Base-by-base conservation (phyloP, 2,113 vertebrate genomes). In the Pelobates fuscus region DNA sequence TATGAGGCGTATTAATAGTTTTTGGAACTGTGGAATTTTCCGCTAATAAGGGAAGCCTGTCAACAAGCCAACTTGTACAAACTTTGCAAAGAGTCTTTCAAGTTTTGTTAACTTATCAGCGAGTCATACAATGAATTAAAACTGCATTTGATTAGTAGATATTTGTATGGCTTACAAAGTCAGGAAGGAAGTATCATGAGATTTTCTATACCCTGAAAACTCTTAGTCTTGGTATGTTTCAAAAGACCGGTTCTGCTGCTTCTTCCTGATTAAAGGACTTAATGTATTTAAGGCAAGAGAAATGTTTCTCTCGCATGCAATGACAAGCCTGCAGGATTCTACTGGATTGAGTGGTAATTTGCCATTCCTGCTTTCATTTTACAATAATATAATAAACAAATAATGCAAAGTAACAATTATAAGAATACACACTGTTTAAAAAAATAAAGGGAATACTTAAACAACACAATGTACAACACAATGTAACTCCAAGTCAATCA, bases 101-200 rank as follows among this genome's bases (percentile, higher is more conserved):
- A 14, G 59, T 15, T 61, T n/a, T 61, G 17, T 61, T n/a, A 30
- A 61, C 63, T 44, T 29, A 64, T n/a, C n/a, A n/a, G n/a, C n/a
- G n/a, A 41, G 18, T 23, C 59, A 61, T 18, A 61, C 37, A 66
- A 66, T 46, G 41, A 66, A 66, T 23, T 64, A 43, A 24, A 5
- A 55, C 41, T 29, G 25, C 44, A 20, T 67, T 67, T 54, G 65
- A 67, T 67, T 52, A 67, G 65, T 46, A 10, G 65, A 26, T n/a
- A 29, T 54, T 70, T 70, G 49, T 23, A 60, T 18, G 41, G 23
- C 23, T 26, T n/a, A 29, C 69, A 46, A n/a, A n/a, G 20, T n/a
- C 17, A 60, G 57, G 55, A 71, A 59, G 68, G 54, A 59, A 70
- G 55, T 69, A 58, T 20, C 30, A 41, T 29, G 67, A 58, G 30